These are phyloP conservation scores for Lasioglossum albipes DNA, from an alignment of 1,140 invertebrate genomes.

Conservation along the genomic window DNA sequence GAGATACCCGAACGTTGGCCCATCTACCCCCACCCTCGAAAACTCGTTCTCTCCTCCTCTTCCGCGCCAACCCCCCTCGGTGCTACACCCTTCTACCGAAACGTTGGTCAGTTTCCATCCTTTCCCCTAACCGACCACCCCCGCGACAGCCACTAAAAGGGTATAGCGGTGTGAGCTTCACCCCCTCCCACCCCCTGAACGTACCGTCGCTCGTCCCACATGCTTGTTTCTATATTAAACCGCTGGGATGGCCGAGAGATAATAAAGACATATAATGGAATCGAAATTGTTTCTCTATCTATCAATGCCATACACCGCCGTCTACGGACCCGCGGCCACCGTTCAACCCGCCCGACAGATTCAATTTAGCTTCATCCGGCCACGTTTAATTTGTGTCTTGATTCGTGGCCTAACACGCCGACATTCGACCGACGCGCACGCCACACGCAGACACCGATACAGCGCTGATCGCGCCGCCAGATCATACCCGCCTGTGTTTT, in stretches of 20 bases:
- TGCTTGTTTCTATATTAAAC: constrained; percentile 76
- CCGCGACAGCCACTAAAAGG: constrained; percentile 43
- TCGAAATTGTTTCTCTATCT: constrained; percentile 80
- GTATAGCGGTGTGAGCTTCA: constrained; percentile 56
- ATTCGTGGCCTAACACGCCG: constrained; percentile 65
- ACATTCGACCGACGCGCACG: constrained; percentile 42
- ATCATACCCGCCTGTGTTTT: not conserved
- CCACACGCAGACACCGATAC: not conserved
- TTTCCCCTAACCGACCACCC: constrained; percentile 16
- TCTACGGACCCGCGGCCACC: constrained; percentile 29
- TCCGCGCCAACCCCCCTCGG: not conserved
- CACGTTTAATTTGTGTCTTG: constrained; percentile 76
- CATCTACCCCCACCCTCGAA: constrained; percentile 54
- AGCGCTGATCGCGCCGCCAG: not conserved
- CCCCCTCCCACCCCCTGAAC: not conserved
- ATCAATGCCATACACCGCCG: constrained; percentile 74
- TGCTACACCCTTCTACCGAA: constrained; percentile 37
- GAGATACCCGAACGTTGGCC: constrained; percentile 75
- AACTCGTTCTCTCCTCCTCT: constrained; percentile 36
- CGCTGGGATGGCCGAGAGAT: constrained; percentile 71
- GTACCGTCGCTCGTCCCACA: constrained; percentile 65
- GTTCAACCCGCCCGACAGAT: constrained; percentile 64
- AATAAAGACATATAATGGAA: constrained; percentile 79
- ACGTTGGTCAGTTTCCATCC: constrained; percentile 51
- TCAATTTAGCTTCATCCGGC: constrained; percentile 72